Base-by-base conservation (phyloP, 2,113 vertebrate species). In the Notothenia coriiceps region DNA sequence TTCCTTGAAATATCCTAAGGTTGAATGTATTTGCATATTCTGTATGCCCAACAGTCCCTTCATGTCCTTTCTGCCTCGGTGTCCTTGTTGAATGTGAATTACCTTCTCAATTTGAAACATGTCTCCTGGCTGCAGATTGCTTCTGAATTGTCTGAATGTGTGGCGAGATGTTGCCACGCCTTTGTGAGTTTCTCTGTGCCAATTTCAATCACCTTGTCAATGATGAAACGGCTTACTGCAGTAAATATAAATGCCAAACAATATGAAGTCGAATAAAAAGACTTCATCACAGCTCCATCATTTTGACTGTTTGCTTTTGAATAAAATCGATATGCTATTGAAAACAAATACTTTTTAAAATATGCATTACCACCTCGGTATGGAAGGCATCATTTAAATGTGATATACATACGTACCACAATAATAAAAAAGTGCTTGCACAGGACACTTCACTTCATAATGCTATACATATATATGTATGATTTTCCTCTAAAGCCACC, bases 11-110 rank as follows among this genome's bases (percentile, higher is more conserved):
- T 77, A 59, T 77, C 65, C 43, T 79, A 17, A 70, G 60, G 55
- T 88, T 77, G 43, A 70, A 70, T 20, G 25, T 8, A 91, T 94
- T 90, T 91, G 77, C 90, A 91, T 93, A 74, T 83, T 74, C 22
- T 79, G 75, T 78, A 62, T 80, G 85, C 73, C 84, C 90, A 79
- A 13, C 61, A 25, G 82, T 70, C 73, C 83, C 66, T 35, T 70
- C 77, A 40, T 52, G 92, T 91, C 91, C 88, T 94, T 84, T 90
- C 69, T 92, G 75, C 77, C 75, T 89, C 88, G 50, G 54, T 79
- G 91, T 94, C 92, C 93, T 94, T 93, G 88, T 83, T 55, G 62
- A 76, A 86, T 90, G 79, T 60, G 77, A 66, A 75, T 71, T 75
- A 77, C 69, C 63, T 67, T 77, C 74, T 72, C 87, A 89, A 93